Evolutionary conservation across 2,797 vertebrate genomes (phyloP), one percentile per base, ranked within the genome.

Genomic region (Apogon talboti): DNA sequence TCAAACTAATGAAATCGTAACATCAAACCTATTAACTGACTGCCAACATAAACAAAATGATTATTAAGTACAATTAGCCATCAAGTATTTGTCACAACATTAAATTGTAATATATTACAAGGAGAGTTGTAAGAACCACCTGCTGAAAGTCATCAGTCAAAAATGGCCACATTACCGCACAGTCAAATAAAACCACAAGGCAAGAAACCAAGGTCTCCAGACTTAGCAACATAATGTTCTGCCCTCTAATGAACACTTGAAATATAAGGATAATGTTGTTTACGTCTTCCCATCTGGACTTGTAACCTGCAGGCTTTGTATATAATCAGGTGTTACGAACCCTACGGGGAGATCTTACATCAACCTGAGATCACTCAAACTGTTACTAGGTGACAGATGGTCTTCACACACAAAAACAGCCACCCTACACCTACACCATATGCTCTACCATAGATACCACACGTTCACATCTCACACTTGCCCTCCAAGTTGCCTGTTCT

Each of bases 381-480:
- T 45, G 77, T 87, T 84, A 77, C 77, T 80, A 76, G 75, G 76
- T 84, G 82, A 91, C 92, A 92, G 89, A 91, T 93, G 90, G 89
- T 77, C 74, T 70, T 64, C 82, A 69, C 63, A 44, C 51, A 64
- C 37, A 45, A 35, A 63, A 37, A 28, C 43, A 60, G 16, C 18
- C 53, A 70, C 43, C 66, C 30, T 59, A 79, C 76, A 80, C 76
- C 75, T 66, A 46, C 74, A 65, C 78, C 90, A 92, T 92, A 91
- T 92, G 92, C 72, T 89, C 66, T 24, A 37, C 73, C 49, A 59
- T 68, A 64, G 74, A 87, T 71, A 72, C 43, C 1, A 40, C 81
- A 76, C 14, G 5, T 85, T 79, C 58, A 73, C 76, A 57, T 71
- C 72, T 61, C 59, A 61, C 45, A 80, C 16, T 52, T 28, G 45